A percentile compares a stretch with the other conserved stretches of the same genome.
Evolutionary conservation across 2,113 vertebrate species (phyloP).

Genomic region (Sinocyclocheilus anophthalmus): DNA sequence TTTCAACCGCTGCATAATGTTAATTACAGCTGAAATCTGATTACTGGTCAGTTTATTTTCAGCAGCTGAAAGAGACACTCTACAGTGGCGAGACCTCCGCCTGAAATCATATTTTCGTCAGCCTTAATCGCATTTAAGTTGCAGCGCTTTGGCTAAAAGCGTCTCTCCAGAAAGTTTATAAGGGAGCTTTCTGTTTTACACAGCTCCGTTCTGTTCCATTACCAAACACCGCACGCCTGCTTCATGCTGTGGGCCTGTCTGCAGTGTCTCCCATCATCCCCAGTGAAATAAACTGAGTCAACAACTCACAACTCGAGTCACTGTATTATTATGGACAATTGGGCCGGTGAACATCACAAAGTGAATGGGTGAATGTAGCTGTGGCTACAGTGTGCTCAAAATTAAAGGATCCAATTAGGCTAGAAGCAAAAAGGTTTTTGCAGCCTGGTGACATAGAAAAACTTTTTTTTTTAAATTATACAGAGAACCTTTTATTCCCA

Average conservation of each 20-base stretch:
- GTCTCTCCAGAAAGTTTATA: slow-evolving; percentile 16
- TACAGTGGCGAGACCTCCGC: slow-evolving; percentile 11
- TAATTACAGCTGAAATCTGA: slow-evolving; percentile 26
- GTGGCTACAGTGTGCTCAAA: neutral
- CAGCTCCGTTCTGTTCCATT: slow-evolving; percentile 2
- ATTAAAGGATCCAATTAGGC: neutral
- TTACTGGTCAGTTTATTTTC: slow-evolving; percentile 34
- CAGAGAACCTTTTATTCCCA: neutral
- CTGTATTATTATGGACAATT: slow-evolving; percentile 25
- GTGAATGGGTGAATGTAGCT: neutral
- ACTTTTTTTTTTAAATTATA: neutral
- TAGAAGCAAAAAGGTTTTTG: neutral
- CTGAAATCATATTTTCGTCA: slow-evolving; percentile 32
- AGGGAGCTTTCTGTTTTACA: slow-evolving; percentile 20
- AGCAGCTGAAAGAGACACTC: slow-evolving; percentile 14
- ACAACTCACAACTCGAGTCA: neutral
- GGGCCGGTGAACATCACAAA: neutral
- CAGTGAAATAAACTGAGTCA: slow-evolving; percentile 4
- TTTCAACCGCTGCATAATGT: neutral
- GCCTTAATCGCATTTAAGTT: slow-evolving; percentile 10
- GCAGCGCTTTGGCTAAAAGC: slow-evolving; percentile 14
- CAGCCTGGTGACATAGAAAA: neutral
- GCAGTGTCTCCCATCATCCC: neutral
- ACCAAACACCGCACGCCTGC: neutral
- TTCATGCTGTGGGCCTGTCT: slow-evolving; percentile 22